Evolutionary conservation across 2,797 vertebrate species (phyloP).

Genomic region (Rhinoraja longicauda): DNA sequence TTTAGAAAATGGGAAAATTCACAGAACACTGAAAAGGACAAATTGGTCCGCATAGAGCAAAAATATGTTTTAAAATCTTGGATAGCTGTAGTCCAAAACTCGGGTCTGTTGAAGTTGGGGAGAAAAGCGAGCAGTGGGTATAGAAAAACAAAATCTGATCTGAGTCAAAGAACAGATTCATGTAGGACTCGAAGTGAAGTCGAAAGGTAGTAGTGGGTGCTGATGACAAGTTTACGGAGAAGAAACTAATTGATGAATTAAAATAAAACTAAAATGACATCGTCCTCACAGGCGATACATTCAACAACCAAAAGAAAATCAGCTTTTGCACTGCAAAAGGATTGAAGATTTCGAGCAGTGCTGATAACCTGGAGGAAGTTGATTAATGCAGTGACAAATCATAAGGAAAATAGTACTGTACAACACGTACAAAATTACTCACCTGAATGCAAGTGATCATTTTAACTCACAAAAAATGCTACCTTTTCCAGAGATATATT

Average conservation of each 20-base stretch:
- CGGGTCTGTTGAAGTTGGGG: not conserved
- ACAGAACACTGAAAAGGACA: not conserved
- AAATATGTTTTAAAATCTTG: not conserved
- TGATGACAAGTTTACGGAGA: not conserved
- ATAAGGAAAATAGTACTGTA: not conserved
- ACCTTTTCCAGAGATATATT: not conserved
- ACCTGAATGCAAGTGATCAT: no score
- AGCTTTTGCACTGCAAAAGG: not conserved
- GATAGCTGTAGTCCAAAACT: not conserved
- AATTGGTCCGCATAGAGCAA: not conserved
- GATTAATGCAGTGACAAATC: not conserved
- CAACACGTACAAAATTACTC: no score
- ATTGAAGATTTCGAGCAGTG: not conserved
- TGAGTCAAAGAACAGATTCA: not conserved
- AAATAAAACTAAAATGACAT: not conserved
- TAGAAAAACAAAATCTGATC: not conserved
- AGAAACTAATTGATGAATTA: not conserved
- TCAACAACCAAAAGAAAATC: not conserved
- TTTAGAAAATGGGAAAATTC: not conserved
- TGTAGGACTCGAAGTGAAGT: not conserved
- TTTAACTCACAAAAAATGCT: not conserved
- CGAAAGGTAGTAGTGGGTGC: not conserved
- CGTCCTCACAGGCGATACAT: no score
- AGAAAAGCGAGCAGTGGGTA: not conserved
- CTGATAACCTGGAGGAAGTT: not conserved